Percentiles rank a stretch among this genome's conserved stretches.
These are phyloP conservation scores for Philypnodon macrostomus DNA, from an alignment of 2,797 vertebrate genomes.

Conservation along the genomic window DNA sequence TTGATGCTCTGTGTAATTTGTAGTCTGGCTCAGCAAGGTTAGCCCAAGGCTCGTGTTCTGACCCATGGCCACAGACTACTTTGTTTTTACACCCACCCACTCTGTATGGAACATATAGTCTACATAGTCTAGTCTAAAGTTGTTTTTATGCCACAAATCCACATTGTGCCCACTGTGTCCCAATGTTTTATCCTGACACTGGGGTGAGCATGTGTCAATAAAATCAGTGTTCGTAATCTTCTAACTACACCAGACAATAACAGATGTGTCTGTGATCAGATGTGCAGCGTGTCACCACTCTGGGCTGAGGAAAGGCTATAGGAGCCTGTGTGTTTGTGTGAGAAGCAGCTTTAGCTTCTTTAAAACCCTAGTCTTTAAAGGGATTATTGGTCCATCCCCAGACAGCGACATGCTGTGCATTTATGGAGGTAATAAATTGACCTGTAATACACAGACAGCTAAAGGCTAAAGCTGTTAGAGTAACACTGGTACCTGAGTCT, in stretches of 20 bases:
- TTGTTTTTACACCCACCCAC: background rate
- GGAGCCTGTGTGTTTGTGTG: slow-evolving; percentile 12
- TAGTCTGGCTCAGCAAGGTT: slow-evolving; percentile 1
- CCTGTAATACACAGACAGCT: slow-evolving; percentile 66
- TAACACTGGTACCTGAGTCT: slow-evolving; percentile 41
- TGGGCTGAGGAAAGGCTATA: slow-evolving; percentile 33
- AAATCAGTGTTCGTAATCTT: slow-evolving; percentile 61
- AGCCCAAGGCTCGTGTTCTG: background rate
- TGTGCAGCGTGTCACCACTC: slow-evolving; percentile 18
- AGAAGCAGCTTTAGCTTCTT: slow-evolving; percentile 68
- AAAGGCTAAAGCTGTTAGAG: slow-evolving; percentile 57
- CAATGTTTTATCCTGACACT: slow-evolving; percentile 39
- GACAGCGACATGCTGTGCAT: slow-evolving; percentile 71
- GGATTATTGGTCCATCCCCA: slow-evolving; percentile 71
- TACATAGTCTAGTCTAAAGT: too few relatives aligned
- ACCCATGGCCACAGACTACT: background rate
- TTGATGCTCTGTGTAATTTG: slow-evolving; percentile 4
- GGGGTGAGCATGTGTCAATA: slow-evolving; percentile 33
- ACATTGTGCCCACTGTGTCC: slow-evolving; percentile 9
- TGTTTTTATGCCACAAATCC: slow-evolving; percentile 29
- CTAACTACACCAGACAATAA: slow-evolving; percentile 66
- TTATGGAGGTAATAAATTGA: slow-evolving; percentile 73
- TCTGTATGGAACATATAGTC: too few relatives aligned
- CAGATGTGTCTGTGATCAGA: slow-evolving; percentile 68
- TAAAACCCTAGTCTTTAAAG: slow-evolving; percentile 67